phyloP scores from a whole-genome alignment of 2,113 vertebrate species.

The Ammodytes marinus region DNA sequence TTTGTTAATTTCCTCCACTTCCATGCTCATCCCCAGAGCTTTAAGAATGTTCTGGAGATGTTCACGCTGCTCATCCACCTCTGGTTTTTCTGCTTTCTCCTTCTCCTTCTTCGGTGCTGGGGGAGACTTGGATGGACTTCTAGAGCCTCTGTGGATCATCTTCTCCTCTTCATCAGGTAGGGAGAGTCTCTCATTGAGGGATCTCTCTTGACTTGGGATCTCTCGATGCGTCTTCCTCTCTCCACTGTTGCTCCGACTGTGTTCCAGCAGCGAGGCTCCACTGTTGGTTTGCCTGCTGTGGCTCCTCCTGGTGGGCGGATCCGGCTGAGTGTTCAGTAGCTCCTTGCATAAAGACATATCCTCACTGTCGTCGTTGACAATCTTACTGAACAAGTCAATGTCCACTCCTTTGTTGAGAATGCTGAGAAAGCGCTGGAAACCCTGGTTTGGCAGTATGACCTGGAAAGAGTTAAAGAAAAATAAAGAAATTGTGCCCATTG shows the following conservation, averaged over 20 bases:
- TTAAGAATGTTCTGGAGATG: conserved; percentile 71
- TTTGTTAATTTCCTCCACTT: conserved; percentile 62
- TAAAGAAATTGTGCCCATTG: neutral
- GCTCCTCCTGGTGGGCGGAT: neutral
- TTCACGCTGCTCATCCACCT: conserved; percentile 15
- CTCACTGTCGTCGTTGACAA: conserved; percentile 60
- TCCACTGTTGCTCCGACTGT: neutral
- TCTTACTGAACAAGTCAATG: conserved; percentile 59
- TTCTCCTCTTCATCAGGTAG: neutral
- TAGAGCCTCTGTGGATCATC: neutral
- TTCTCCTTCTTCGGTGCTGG: neutral
- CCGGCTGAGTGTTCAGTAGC: neutral
- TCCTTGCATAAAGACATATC: neutral
- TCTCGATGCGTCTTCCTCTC: neutral
- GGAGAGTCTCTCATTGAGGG: neutral
- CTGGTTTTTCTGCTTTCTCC: neutral
- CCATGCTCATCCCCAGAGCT: conserved; percentile 68
- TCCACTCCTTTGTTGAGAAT: conserved; percentile 81
- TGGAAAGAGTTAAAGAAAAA: conserved; percentile 8
- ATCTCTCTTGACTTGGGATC: neutral
- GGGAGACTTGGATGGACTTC: conserved; percentile 30
- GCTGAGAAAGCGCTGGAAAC: conserved; percentile 76
- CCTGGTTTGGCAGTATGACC: conserved; percentile 26
- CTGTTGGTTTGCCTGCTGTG: neutral
- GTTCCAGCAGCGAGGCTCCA: neutral